phyloP scores from a whole-genome alignment of 2,797 vertebrate species.

The Pteronotus mesoamericanus region DNA sequence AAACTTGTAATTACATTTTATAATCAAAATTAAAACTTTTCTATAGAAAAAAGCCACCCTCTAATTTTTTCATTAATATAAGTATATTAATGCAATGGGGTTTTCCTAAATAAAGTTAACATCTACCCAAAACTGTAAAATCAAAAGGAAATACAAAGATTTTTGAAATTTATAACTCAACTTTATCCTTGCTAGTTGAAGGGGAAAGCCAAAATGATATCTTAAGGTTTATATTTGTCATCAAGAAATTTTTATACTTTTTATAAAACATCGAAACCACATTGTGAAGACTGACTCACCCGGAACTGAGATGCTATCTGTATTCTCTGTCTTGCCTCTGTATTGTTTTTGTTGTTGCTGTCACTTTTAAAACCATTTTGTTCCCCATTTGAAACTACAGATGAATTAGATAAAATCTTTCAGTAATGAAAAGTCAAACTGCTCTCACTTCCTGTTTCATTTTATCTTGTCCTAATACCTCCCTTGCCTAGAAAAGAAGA shows the following conservation, averaged over 20 bases:
- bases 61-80: background rate
- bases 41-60: background rate
- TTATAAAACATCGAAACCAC: conserved; percentile 22
- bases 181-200: conserved; percentile 37
- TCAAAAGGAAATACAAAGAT: background rate
- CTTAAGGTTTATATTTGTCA: conserved; percentile 42
- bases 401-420: conserved; percentile 41
- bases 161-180: conserved; percentile 1
- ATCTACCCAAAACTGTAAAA: background rate
- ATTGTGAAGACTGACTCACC: background rate
- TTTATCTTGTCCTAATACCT: background rate
- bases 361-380: conserved; percentile 22
- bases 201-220: background rate
- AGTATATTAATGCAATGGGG: background rate
- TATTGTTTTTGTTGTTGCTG: conserved; percentile 29
- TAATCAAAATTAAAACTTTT: conserved; percentile 12
- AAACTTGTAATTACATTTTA: background rate
- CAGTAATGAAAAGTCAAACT: conserved; percentile 46
- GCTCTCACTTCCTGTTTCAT: conserved; percentile 41
- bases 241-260: conserved; percentile 37
- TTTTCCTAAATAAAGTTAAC: background rate
- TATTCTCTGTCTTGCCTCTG: background rate
- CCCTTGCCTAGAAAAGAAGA: conserved; percentile 41
- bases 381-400: conserved; percentile 33
- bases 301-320: conserved; percentile 22